Conservation (phyloP, 2,888 invertebrate genomes). For the Apodemia mormo region DNA sequence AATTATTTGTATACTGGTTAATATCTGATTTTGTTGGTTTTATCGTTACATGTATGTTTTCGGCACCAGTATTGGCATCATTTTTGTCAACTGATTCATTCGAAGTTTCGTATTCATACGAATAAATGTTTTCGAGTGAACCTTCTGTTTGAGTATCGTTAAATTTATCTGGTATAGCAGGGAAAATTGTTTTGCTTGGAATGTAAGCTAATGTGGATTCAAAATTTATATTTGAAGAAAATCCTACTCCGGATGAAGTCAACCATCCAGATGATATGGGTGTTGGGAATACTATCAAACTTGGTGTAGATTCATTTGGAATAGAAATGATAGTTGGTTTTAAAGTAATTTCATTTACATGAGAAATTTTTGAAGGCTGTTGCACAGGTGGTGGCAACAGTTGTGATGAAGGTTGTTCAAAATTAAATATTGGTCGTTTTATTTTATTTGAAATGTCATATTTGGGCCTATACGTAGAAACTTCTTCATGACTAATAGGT, state of each 20-base stretch:
- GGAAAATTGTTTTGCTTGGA: conserved; percentile 49
- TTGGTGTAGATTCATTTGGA: conserved; percentile 39
- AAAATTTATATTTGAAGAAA: conserved; percentile 68
- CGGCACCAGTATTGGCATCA: conserved; percentile 48
- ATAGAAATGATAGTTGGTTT: neutral
- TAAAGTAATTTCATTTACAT: conserved; percentile 26
- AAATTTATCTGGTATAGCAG: conserved; percentile 43
- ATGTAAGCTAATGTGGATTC: conserved; percentile 60
- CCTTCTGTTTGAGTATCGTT: conserved; percentile 50
- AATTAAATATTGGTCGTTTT: conserved; percentile 59
- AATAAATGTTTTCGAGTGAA: conserved; percentile 46
- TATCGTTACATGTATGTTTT: conserved; percentile 43
- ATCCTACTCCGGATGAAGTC: conserved; percentile 69
- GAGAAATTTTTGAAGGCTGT: conserved; percentile 44
- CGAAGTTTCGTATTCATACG: conserved; percentile 57
- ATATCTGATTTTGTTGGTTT: conserved; percentile 47
- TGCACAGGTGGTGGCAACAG: conserved; percentile 66
- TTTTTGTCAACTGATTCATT: conserved; percentile 42
- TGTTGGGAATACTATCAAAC: conserved; percentile 65
- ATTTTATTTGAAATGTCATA: conserved; percentile 66
- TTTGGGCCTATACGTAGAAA: conserved; percentile 70
- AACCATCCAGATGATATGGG: conserved; percentile 71
- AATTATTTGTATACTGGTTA: conserved; percentile 40
- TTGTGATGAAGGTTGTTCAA: conserved; percentile 67
- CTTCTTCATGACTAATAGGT: conserved; percentile 61